These are phyloP conservation scores for Odocoileus virginianus DNA, from an alignment of 2,113 vertebrate species.

Conservation along the genomic window DNA sequence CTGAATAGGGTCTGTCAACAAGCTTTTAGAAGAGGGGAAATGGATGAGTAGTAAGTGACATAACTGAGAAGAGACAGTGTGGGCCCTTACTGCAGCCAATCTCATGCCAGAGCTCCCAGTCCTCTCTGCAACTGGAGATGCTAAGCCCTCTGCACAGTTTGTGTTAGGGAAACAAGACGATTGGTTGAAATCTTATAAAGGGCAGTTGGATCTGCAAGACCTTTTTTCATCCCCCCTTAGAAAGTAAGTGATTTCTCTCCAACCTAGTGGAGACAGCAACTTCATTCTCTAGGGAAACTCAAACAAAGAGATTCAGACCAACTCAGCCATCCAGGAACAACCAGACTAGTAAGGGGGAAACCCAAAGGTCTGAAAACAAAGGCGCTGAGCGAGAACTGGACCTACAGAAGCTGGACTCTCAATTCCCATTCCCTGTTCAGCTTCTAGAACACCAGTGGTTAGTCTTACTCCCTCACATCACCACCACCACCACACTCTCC, in stretches of 20 bases:
- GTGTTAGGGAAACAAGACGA: not conserved
- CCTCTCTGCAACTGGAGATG: not conserved
- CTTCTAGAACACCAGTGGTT: not conserved
- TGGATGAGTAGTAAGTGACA: not conserved
- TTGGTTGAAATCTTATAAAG: not conserved
- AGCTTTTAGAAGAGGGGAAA: not conserved
- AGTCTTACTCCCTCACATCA: not conserved
- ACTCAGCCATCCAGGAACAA: not conserved
- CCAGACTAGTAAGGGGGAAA: not conserved
- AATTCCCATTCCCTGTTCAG: not conserved
- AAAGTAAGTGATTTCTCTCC: not conserved
- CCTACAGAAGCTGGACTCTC: not conserved
- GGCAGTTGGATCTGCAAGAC: not conserved
- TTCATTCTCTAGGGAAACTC: not conserved
- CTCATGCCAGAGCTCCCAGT: not conserved
- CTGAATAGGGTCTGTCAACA: not conserved
- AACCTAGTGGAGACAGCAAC: not conserved
- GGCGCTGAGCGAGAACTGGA: not conserved
- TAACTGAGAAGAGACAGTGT: not conserved
- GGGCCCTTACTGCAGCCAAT: not conserved
- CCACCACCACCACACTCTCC: no score
- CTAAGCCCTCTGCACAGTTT: no score
- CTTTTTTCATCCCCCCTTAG: not conserved
- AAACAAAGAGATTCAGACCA: not conserved
- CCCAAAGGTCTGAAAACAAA: not conserved